Base-by-base conservation (phyloP, 1,140 invertebrate genomes). In the Cardiocondyla obscurior region DNA sequence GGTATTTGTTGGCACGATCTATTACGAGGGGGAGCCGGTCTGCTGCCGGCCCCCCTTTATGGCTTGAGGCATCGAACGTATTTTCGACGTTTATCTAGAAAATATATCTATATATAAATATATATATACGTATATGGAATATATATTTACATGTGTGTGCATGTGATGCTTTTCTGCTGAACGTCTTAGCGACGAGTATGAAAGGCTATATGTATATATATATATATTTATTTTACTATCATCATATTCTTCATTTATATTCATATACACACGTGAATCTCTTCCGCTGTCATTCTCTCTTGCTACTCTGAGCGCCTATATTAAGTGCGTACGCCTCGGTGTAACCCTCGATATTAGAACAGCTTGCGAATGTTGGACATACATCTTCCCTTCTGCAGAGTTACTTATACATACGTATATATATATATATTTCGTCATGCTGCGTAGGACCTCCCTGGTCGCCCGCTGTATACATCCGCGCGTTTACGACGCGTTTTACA, bases 41-140 rank as follows among this genome's bases (percentile, higher is more conserved):
- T 86, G 62, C 46, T 83, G 79, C 85, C 60, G 70, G 53, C 49
- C 51, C 85, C 81, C 70, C 90, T 88, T 85, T 89, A 90, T 91
- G 88, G 91, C 92, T 93, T 92, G 90, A 94, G 90, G 90, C 92
- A 92, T 93, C 90, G 77, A 91, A 90, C 84, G 86, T 90, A 90
- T 55, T 79, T 83, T 73, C 19, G 65, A 86, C 84, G 39, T 84
- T 81, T 74, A 53, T 65, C 72, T 82, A 83, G 79, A 65, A 44
- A 25, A 65, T 46, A 81, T 62, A 62, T 84, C 14, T 51, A 62
- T 67, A 46, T 83, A 73, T 72, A 74, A 64, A 60, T 65, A 84
- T 57, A 67, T 62, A 81, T 64, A 88, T 51, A 74, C 44, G 86
- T 62, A 64, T 76, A 39, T 64, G 46, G 77, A 73, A 42, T 44